These are phyloP conservation scores for Elephas maximus DNA, from an alignment of 2,113 vertebrate species.

Conservation along the genomic window DNA sequence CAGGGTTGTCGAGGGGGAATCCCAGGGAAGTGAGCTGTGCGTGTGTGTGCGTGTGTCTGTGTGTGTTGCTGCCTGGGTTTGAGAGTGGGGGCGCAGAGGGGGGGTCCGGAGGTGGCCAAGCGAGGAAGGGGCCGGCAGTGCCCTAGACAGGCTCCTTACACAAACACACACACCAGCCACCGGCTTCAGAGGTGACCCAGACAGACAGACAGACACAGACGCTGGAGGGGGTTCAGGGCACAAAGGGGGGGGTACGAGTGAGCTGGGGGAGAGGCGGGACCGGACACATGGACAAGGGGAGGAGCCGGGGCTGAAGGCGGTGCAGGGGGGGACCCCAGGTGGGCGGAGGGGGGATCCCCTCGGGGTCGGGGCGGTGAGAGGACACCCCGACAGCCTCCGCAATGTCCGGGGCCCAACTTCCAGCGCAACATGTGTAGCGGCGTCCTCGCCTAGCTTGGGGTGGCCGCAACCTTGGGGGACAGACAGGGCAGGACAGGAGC, in stretches of 20 bases:
- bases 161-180: constrained; percentile 35
- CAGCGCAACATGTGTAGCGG: constrained; percentile 84
- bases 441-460: constrained; percentile 77
- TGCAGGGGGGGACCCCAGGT: constrained; percentile 74
- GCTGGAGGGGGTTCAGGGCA: constrained; percentile 55
- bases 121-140: constrained; percentile 67
- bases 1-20: constrained; percentile 80
- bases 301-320: constrained; percentile 73
- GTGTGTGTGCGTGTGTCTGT: constrained; percentile 55
- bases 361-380: constrained; percentile 73
- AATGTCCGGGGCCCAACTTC: constrained; percentile 84
- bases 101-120: constrained; percentile 66
- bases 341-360: constrained; percentile 83
- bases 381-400: constrained; percentile 81
- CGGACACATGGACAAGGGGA: constrained; percentile 71
- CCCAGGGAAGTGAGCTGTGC: constrained; percentile 78
- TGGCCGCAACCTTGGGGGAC: constrained; percentile 83
- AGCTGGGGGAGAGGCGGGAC: constrained; percentile 70
- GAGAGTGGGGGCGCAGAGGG: constrained; percentile 40
- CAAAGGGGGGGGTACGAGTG: constrained; percentile 63
- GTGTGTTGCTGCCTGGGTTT: constrained; percentile 69
- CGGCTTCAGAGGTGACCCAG: constrained; percentile 84
- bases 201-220: constrained; percentile 78
- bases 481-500: constrained; percentile 77
- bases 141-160: constrained; percentile 28